Conservation (phyloP, 1,140 invertebrate genomes). For the Cryptotermes secundus region DNA sequence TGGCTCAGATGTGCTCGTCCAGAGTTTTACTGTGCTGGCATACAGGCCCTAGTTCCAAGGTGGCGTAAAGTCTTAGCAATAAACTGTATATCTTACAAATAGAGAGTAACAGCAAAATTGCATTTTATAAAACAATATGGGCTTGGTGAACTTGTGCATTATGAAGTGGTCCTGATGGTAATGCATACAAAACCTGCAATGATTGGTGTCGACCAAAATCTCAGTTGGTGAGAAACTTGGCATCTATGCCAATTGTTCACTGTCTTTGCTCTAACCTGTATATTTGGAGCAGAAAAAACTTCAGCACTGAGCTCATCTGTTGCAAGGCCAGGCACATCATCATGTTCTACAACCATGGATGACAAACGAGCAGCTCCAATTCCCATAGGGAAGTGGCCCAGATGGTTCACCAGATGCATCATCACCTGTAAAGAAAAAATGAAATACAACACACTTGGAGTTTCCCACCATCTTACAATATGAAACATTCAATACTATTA, state of each 20-base stretch:
- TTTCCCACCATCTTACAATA: background rate
- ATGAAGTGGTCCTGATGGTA: too few relatives aligned
- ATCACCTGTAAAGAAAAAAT: slow-evolving; percentile 51
- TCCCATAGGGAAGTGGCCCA: slow-evolving; percentile 87
- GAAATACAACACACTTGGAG: background rate
- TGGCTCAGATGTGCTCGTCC: too few relatives aligned
- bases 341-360: slow-evolving; percentile 87
- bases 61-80: too few relatives aligned
- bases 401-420: slow-evolving; percentile 80
- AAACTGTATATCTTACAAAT: too few relatives aligned
- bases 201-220: too few relatives aligned
- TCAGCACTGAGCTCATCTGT: slow-evolving; percentile 73
- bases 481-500: background rate
- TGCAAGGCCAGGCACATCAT: slow-evolving; percentile 78
- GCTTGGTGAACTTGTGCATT: too few relatives aligned
- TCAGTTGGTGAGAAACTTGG: too few relatives aligned
- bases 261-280: slow-evolving; percentile 53
- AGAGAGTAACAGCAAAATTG: too few relatives aligned
- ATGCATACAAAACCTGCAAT: too few relatives aligned
- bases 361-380: slow-evolving; percentile 81
- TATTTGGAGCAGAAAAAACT: slow-evolving; percentile 84
- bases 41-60: too few relatives aligned
- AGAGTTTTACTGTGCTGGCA: too few relatives aligned
- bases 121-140: too few relatives aligned
- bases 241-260: background rate